Evolutionary conservation across 2,888 invertebrate species (phyloP).

Genomic region (Lithophane semibrunnea): DNA sequence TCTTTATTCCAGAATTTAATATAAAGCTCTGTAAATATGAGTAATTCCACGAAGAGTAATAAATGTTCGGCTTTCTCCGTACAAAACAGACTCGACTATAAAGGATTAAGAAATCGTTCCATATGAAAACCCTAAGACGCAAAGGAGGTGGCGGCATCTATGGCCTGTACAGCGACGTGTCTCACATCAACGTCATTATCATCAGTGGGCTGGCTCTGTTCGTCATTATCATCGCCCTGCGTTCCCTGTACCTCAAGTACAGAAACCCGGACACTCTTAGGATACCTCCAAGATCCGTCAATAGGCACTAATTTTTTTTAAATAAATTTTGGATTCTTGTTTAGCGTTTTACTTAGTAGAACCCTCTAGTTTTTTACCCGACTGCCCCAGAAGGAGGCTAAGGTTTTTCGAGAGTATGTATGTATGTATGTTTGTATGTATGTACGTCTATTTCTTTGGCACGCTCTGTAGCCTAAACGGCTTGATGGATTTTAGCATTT

Average conservation of each 20-base stretch:
- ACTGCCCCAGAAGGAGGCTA: no score
- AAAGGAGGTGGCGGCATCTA: not conserved
- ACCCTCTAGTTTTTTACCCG: no score
- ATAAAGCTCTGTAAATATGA: slow-evolving; percentile 23
- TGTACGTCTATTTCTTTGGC: no score
- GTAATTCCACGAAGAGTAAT: slow-evolving; percentile 37
- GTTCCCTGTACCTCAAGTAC: slow-evolving; percentile 28
- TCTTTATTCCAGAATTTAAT: slow-evolving; percentile 45
- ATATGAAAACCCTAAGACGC: slow-evolving; percentile 52
- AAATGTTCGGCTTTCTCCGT: slow-evolving; percentile 63
- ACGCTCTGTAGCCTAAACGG: no score
- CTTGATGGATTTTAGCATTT: no score
- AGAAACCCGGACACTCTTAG: not conserved
- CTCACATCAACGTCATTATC: slow-evolving; percentile 56
- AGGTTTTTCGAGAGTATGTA: no score
- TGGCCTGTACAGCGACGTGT: not conserved
- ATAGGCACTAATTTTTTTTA: not conserved
- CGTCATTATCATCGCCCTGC: slow-evolving; percentile 18
- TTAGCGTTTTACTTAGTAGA: slow-evolving; percentile 25
- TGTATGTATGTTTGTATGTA: no score
- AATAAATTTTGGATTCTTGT: slow-evolving; percentile 36
- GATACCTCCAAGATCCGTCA: not conserved
- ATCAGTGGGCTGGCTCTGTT: slow-evolving; percentile 53
- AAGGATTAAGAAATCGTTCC: slow-evolving; percentile 67
- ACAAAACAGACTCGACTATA: slow-evolving; percentile 60